Evolutionary conservation across 1,140 invertebrate species (phyloP), one percentile per base, ranked within the genome.

Genomic region (Temnothorax longispinosus): DNA sequence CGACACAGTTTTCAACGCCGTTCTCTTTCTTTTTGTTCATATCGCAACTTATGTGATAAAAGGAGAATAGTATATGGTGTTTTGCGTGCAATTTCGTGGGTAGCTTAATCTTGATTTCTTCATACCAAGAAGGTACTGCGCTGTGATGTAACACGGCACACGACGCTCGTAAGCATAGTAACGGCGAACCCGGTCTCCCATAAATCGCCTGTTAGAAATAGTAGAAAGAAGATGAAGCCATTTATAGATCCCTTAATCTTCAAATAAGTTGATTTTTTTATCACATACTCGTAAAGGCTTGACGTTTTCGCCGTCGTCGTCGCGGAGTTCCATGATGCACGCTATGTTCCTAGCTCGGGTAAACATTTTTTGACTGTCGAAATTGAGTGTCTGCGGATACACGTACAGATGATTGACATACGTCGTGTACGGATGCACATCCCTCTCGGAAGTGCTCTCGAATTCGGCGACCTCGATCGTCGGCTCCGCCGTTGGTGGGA

Each of bases 291-390:
- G 96, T 27, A 98, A 92, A 44, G 97, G 96, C 87, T 96, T 94
- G n/a, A 97, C 96, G 91, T 96, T 96, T 92, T 97, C 97, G 47
- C 95, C 94, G 94, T 99, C 98, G 52, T 96, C 96, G 91, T 99
- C 98, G 75, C 97, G 96, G 35, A 99, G 93, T 95, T 99, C 98
- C 10, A 99, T 96, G 60, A 97, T 96, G 87, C 98, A 99, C 0
- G 98, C 98, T 90, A 99, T 98, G 93, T 99, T 99, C 90, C 98
- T 96, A 0, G 98, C 98, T 93, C 98, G 96, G 0, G 97, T 97
- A 91, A 99, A 98, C 89, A 97, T 96, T 93, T 99, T 99, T 94
- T 99, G 98, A n/a, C 97, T 97, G 94, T 99, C 98, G 93, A 98
- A 99, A 92, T 97, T 98, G 10, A 99, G 95, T 75, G 95, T 96